A percentile compares a stretch with the other conserved stretches of the same genome.
Evolutionary conservation across 2,797 vertebrate genomes (phyloP).

Genomic region (Onychomys torridus): DNA sequence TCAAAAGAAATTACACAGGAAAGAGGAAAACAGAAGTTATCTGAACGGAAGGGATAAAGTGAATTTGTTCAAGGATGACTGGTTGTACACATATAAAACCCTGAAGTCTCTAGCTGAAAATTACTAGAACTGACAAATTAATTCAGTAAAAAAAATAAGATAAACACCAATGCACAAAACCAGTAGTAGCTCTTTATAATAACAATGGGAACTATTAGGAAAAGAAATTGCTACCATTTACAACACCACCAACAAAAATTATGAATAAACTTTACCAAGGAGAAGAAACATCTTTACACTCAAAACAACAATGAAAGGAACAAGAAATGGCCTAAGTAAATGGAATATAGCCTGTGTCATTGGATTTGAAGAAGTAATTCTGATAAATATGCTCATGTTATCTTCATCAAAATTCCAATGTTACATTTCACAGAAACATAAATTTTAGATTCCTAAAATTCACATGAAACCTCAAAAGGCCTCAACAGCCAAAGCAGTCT

Average conservation of each 20-base stretch:
- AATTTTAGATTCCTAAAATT: slow-evolving; percentile 22
- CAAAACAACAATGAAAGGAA: neutral
- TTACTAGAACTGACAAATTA: neutral
- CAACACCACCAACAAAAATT: neutral
- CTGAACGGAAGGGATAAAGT: neutral
- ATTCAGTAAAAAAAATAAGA: neutral
- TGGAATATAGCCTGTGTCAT: neutral
- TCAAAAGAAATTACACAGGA: neutral
- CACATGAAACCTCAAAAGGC: neutral
- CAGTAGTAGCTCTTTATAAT: neutral
- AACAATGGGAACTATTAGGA: neutral
- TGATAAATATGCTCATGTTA: neutral
- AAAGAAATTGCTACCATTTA: neutral
- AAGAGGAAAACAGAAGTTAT: neutral
- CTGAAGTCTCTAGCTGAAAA: neutral
- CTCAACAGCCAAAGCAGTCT: neutral
- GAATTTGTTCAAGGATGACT: neutral
- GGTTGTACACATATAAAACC: neutral
- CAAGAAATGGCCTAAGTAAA: neutral
- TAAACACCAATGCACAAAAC: neutral
- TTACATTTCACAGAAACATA: slow-evolving; percentile 3
- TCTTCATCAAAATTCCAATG: neutral
- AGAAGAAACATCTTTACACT: neutral
- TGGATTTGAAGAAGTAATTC: neutral
- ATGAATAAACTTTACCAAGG: neutral